Evolutionary conservation across 2,113 vertebrate species (phyloP).

Genomic region (Thalassoma bifasciatum): DNA sequence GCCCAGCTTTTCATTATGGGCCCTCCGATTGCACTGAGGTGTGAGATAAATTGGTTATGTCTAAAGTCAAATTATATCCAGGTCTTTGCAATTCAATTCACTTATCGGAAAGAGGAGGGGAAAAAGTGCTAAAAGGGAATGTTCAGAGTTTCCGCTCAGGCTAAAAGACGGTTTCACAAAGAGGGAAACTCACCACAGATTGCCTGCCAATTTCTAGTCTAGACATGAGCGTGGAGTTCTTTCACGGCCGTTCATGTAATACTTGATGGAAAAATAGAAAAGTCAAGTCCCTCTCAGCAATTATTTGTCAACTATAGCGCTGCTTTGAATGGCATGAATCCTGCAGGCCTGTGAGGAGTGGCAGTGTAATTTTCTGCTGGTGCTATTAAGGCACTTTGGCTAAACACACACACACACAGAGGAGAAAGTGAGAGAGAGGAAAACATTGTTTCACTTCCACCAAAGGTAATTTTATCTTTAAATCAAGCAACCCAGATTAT

Average conservation of each 20-base stretch:
- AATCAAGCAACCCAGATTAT: slow-evolving; percentile 25
- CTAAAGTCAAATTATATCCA: slow-evolving; percentile 83
- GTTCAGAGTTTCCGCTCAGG: slow-evolving; percentile 56
- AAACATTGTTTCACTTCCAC: too few species aligned
- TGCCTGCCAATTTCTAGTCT: slow-evolving; percentile 67
- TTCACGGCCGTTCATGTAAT: slow-evolving; percentile 54
- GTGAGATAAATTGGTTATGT: slow-evolving; percentile 82
- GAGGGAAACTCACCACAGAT: slow-evolving; percentile 54
- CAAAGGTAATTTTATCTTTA: slow-evolving; percentile 27
- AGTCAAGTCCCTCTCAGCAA: slow-evolving; percentile 53
- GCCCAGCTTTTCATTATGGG: slow-evolving; percentile 76
- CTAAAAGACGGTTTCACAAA: slow-evolving; percentile 61
- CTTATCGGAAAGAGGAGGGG: slow-evolving; percentile 57
- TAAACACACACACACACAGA: slow-evolving; percentile 1
- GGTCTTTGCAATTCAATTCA: slow-evolving; percentile 78
- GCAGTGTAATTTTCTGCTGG: slow-evolving; percentile 31
- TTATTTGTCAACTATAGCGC: slow-evolving; percentile 53
- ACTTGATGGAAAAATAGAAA: slow-evolving; percentile 61
- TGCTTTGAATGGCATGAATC: slow-evolving; percentile 35
- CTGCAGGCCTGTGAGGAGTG: slow-evolving; percentile 14
- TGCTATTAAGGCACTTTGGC: slow-evolving; percentile 27
- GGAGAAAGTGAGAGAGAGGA: too few species aligned
- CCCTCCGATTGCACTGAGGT: slow-evolving; percentile 64
- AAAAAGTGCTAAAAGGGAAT: slow-evolving; percentile 50
- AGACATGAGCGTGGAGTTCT: slow-evolving; percentile 39